A percentile compares a stretch with the other conserved stretches of the same genome.
Evolutionary conservation across 2,888 invertebrate species (phyloP).

Genomic region (Arenicola marina): DNA sequence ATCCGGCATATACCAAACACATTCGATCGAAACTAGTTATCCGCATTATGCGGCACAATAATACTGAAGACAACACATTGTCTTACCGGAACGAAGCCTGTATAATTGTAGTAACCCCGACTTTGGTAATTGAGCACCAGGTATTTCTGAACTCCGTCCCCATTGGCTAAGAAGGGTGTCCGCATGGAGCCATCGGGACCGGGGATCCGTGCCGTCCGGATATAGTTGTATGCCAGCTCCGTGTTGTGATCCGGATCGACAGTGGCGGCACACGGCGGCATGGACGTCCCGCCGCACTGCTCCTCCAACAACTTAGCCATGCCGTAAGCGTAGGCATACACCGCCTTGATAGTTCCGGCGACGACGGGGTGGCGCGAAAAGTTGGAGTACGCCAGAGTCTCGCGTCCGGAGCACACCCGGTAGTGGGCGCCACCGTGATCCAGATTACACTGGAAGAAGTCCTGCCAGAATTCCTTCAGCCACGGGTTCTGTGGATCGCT

Average conservation of each 20-base stretch:
- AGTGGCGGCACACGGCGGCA: constrained; percentile 12
- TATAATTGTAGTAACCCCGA: neutral
- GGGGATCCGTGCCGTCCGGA: constrained; percentile 5
- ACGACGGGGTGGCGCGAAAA: constrained; percentile 20
- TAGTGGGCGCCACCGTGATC: constrained; percentile 35
- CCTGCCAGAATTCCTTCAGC: constrained; percentile 48
- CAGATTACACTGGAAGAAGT: constrained; percentile 41
- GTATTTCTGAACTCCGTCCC: constrained; percentile 6
- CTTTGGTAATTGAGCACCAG: constrained; percentile 11
- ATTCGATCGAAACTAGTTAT: no score
- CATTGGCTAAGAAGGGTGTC: constrained; percentile 1
- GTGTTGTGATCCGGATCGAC: neutral
- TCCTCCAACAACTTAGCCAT: constrained; percentile 33
- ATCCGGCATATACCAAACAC: no score
- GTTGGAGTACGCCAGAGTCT: constrained; percentile 3
- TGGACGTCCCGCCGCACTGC: constrained; percentile 31
- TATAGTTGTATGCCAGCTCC: constrained; percentile 18
- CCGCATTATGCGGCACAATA: no score
- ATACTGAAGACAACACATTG: no score
- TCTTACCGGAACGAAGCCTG: neutral
- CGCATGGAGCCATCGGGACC: constrained; percentile 12
- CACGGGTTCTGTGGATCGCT: constrained; percentile 39
- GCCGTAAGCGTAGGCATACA: constrained; percentile 41
- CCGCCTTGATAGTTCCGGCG: constrained; percentile 43
- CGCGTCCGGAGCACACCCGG: constrained; percentile 25